Conservation (phyloP, 2,888 invertebrate genomes). For the Panopea generosa region DNA sequence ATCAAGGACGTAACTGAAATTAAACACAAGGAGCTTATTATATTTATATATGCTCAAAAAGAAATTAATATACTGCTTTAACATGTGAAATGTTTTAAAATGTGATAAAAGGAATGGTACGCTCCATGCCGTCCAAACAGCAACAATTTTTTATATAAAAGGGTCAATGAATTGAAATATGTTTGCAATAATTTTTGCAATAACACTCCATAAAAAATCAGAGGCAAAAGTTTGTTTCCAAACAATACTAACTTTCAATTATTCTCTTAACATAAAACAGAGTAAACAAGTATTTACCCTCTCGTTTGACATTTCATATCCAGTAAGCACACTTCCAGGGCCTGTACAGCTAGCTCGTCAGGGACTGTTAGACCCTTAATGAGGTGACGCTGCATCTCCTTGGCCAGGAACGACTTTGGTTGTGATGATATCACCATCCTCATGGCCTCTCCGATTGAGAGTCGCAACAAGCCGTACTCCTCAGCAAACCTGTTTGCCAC, state of each 20-base stretch:
- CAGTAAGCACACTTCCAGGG: constrained; percentile 82
- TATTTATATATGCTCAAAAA: too few relatives aligned
- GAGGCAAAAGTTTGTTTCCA: too few relatives aligned
- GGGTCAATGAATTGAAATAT: too few relatives aligned
- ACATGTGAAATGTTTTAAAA: too few relatives aligned
- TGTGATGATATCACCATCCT: constrained; percentile 79
- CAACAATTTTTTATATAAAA: too few relatives aligned
- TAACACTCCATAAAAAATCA: too few relatives aligned
- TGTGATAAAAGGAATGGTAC: too few relatives aligned
- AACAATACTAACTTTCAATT: too few relatives aligned
- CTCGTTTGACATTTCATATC: constrained; percentile 84
- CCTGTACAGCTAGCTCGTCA: constrained; percentile 83
- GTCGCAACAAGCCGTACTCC: constrained; percentile 83
- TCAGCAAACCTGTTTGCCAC: constrained; percentile 84
- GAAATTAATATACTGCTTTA: too few relatives aligned
- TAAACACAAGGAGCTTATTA: not conserved
- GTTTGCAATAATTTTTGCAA: too few relatives aligned
- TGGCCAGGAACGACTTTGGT: constrained; percentile 80
- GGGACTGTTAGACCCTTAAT: constrained; percentile 81
- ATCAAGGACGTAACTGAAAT: constrained; percentile 83
- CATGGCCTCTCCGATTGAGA: constrained; percentile 85
- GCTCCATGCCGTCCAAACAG: too few relatives aligned
- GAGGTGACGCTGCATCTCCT: constrained; percentile 77
- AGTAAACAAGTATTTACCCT: constrained; percentile 77
- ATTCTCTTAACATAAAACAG: too few relatives aligned